Base-by-base conservation (phyloP, 2,888 invertebrate genomes). In the Cinara cedri region DNA sequence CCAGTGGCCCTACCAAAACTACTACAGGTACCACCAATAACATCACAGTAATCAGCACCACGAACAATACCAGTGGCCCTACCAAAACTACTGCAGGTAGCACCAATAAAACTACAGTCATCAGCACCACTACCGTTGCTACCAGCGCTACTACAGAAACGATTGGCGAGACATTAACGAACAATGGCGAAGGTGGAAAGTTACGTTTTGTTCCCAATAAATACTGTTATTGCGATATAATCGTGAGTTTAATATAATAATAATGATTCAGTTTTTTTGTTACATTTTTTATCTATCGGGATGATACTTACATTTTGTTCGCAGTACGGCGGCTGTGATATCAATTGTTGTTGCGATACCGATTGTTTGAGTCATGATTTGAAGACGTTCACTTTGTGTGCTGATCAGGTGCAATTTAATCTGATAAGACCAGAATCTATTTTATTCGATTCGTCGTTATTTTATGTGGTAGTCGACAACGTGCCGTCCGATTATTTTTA, bases 331-430 rank as follows among this genome's bases (percentile, higher is more conserved):
- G 86, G 87, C 54, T 95, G 95, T 86, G 93, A 95, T 86, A 88
- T 93, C 74, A 92, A 93, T 85, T 95, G 95, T 84, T 95, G 94
- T 84, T 95, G 95, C 85, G 95, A 95, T 85, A 84, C 84, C 66
- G 93, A 94, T 83, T 95, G 95, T 84, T 86, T 88, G 13, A 85
- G 87, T 42, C 86, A 87, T 72, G 90, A 93, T 83, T 87, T 87
- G 81, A 84, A 86, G 81, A 86, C 89, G 3, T 92, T 95, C 86
- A 87, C 88, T 21, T 85, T 86, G 81, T 94, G 94, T 84, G 34
- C 46, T 10, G 72, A 68, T 42, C 49, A 65, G 24, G 44, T 55
- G 4, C 24, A 34, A 13, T 16, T 62, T 3, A 21, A 16, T 19
- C 4, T 16, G 14, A 60, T 78, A 49, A 78, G 60, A 49, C 63